Percentiles rank a stretch among this genome's conserved stretches.
Evolutionary conservation across 2,888 invertebrate species (phyloP).

Genomic region (Quadriops clusia): DNA sequence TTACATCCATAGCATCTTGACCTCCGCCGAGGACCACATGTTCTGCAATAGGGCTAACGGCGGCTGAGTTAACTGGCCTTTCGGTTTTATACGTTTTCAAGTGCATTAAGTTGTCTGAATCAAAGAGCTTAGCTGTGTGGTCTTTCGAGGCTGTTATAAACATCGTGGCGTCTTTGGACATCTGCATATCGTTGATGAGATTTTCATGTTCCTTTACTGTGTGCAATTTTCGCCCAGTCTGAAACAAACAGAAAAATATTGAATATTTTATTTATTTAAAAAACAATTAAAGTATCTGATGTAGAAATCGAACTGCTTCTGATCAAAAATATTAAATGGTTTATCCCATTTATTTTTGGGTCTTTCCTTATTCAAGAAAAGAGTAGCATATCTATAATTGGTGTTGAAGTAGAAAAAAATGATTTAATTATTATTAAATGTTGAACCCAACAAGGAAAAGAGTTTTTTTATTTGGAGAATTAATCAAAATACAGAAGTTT

Average conservation of each 20-base stretch:
- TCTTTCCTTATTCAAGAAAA: no score
- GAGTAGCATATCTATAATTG: constrained; percentile 2
- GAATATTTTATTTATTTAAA: constrained; percentile 4
- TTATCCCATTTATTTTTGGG: neutral
- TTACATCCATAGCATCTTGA: constrained; percentile 99
- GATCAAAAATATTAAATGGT: no score
- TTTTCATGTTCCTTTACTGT: constrained; percentile 71
- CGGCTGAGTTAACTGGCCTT: constrained; percentile 94
- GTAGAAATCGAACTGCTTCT: no score
- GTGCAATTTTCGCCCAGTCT: constrained; percentile 73
- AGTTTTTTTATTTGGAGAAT: constrained; percentile 1
- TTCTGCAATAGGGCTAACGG: constrained; percentile 88
- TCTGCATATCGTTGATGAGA: constrained; percentile 93
- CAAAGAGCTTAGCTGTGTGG: constrained; percentile 89
- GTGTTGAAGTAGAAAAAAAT: neutral
- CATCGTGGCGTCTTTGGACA: constrained; percentile 86
- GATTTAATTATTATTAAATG: neutral
- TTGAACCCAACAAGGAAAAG: neutral
- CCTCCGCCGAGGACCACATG: constrained; percentile 98
- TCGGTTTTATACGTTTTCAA: constrained; percentile 96
- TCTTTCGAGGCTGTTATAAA: constrained; percentile 97
- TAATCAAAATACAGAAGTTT: no score
- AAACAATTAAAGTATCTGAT: constrained; percentile 6
- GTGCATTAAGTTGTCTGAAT: constrained; percentile 72
- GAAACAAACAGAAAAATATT: constrained; percentile 26